These are phyloP conservation scores for Proisotoma minuta DNA, from an alignment of 2,888 invertebrate genomes.

Conservation along the genomic window DNA sequence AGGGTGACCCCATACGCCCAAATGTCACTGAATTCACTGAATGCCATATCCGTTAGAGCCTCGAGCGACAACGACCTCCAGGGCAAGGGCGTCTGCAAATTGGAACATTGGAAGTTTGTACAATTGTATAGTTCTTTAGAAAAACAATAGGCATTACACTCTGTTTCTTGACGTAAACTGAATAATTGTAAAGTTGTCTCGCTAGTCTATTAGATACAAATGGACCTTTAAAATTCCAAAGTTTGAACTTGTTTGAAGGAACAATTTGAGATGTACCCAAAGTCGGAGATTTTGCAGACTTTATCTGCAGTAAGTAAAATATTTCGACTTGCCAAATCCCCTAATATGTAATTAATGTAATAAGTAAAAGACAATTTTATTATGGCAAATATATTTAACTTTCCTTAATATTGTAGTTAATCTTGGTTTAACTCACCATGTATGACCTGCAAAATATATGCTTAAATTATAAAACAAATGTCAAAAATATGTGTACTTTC, in stretches of 20 bases:
- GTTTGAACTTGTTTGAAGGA: too few relatives aligned
- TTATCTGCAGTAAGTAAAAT: background rate
- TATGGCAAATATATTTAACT: too few relatives aligned
- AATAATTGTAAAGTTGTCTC: constrained; percentile 9
- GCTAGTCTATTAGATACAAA: too few relatives aligned
- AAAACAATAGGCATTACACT: background rate
- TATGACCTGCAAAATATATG: too few relatives aligned
- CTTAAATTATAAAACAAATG: background rate
- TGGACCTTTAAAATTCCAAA: too few relatives aligned
- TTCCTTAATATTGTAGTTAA: too few relatives aligned
- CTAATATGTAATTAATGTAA: too few relatives aligned
- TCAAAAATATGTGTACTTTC: background rate
- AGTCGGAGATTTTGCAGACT: background rate
- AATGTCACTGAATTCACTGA: background rate
- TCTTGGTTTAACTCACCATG: too few relatives aligned
- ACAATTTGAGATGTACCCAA: too few relatives aligned
- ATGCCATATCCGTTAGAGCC: background rate
- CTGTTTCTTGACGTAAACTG: constrained; percentile 1
- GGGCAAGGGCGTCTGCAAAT: constrained; percentile 1
- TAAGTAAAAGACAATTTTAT: too few relatives aligned
- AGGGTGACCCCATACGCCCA: constrained; percentile 6
- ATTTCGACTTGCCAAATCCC: constrained; percentile 8
- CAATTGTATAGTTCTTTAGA: background rate
- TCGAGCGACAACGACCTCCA: constrained; percentile 5
- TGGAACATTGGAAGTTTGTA: background rate